phyloP scores from a whole-genome alignment of 2,113 vertebrate species.

The Bos taurus region ARS-UCD2.0 NC_037338.1:78060001-78060500 shows the following conservation, averaged over 20 bases:
- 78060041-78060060: background rate
- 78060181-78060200: background rate
- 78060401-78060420: slow-evolving; percentile 2
- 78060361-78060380: slow-evolving; percentile 15
- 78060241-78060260: background rate
- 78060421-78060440: background rate
- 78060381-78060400: background rate
- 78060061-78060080: fast-evolving
- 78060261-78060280: background rate
- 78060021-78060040: background rate
- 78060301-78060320: background rate
- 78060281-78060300: background rate
- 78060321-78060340: background rate
- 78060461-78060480: background rate
- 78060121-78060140: background rate
- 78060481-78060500: background rate
- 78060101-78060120: background rate
- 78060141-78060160: background rate
- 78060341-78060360: background rate
- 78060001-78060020: background rate
- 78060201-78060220: background rate
- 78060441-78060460: background rate
- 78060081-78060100: background rate
- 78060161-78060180: background rate
- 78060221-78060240: background rate